Evolutionary conservation across 2,113 vertebrate species (phyloP), one percentile per base, ranked within the genome.

Genomic region (Poecilia latipinna): DNA sequence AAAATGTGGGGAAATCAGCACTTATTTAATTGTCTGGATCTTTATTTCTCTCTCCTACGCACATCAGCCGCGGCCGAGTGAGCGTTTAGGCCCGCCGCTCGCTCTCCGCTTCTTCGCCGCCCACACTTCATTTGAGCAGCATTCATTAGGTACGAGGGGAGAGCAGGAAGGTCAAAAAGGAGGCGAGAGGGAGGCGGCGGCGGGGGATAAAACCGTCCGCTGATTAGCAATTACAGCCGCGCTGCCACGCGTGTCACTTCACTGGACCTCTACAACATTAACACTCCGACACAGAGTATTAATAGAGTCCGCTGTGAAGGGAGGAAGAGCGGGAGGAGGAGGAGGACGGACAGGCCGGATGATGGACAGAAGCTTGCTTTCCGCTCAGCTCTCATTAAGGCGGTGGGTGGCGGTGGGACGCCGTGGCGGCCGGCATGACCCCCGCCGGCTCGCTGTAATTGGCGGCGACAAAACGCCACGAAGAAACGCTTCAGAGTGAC

Each of bases 191-290:
- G 72, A 39, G 81, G 67, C 15, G 65, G 60, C 10, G 35, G 70
- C 4, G 86, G 78, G 85, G 89, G 86, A 92, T 93, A 92, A 91
- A 93, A 94, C 92, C 87, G 90, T 90, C 93, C 80, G 13, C 90
- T 94, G 94, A 94, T 95, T 94, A 94, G 94, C 91, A 94, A 94
- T 94, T 93, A 93, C 83, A 87, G 88, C 44, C 62, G 81, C n/a
- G 86, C 88, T 88, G 89, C 86, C 75, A 91, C 88, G 86, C 88
- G 89, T 94, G 94, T 94, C 94, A 93, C 91, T 92, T 88, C 89
- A 78, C 88, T 87, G 91, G 92, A 91, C 92, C 93, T 90, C 90
- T 82, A 79, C 93, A 86, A 90, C 94, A 93, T 94, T 94, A 94
- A 92, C 93, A 79, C 79, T 72, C 72, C 86, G 88, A 92, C 93